phyloP scores from a whole-genome alignment of 2,888 invertebrate species.

The Dryocosmus kuriphilus region DNA sequence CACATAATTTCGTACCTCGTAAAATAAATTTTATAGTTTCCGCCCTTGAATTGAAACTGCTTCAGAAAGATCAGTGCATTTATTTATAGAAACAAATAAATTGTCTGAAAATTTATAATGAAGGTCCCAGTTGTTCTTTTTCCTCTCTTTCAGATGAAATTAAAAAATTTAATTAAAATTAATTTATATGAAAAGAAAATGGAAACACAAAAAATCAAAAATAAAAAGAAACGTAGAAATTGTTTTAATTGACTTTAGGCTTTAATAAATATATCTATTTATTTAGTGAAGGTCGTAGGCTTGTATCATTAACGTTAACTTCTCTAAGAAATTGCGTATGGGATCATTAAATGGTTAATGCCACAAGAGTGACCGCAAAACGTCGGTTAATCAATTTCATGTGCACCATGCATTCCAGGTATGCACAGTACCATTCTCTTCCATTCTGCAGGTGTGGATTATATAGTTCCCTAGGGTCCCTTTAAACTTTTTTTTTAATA shows the following conservation, averaged over 20 bases:
- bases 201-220: background rate
- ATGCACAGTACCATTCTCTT: conserved; percentile 28
- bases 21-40: background rate
- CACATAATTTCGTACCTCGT: background rate
- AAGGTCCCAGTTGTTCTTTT: too few relatives aligned
- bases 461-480: background rate
- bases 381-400: conserved; percentile 31
- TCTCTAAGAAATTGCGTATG: conserved; percentile 16
- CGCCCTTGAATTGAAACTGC: background rate
- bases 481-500: background rate
- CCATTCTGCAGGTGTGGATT: background rate
- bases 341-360: conserved; percentile 20
- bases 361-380: conserved; percentile 17
- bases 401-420: conserved; percentile 15
- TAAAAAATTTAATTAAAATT: background rate
- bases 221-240: background rate
- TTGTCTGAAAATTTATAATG: too few relatives aligned
- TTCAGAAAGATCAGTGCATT: background rate
- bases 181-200: background rate
- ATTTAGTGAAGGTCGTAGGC: conserved; percentile 4
- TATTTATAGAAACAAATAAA: background rate
- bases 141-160: too few relatives aligned
- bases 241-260: background rate
- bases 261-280: too few relatives aligned
- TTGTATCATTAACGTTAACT: background rate